Evolutionary conservation across 1,140 invertebrate genomes (phyloP).

Genomic region (Hesperophylax magnus): DNA sequence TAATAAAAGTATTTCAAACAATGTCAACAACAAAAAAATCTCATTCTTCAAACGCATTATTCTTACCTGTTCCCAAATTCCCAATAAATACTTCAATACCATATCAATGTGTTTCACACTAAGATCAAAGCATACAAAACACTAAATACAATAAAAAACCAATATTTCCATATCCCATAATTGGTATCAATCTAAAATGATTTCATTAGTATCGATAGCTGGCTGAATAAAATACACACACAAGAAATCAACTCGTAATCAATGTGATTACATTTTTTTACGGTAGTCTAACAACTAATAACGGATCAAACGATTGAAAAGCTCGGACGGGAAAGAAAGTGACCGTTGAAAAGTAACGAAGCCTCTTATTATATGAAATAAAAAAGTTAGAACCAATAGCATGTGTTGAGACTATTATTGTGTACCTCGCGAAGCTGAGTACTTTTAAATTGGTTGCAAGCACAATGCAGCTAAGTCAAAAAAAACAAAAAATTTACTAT

Average conservation of each 20-base stretch:
- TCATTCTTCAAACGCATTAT: too few species aligned
- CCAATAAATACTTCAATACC: too few species aligned
- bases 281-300: neutral
- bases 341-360: conserved; percentile 2
- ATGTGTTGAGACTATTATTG: neutral
- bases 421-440: neutral
- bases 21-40: too few species aligned
- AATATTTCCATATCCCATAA: neutral
- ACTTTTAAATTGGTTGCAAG: neutral
- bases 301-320: neutral
- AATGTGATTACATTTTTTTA: conserved; percentile 25
- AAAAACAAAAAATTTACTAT: neutral
- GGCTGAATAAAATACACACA: neutral
- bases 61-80: too few species aligned
- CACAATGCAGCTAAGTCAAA: neutral
- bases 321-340: conserved; percentile 17
- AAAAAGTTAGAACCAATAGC: conserved; percentile 3
- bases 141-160: neutral
- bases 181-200: conserved; percentile 8
- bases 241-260: neutral
- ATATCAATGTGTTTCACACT: too few species aligned
- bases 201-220: neutral
- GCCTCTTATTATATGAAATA: conserved; percentile 8
- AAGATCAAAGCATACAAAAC: too few species aligned
- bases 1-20: too few species aligned